phyloP scores from a whole-genome alignment of 2,888 invertebrate species.

The Iphiclides podalirius region DNA sequence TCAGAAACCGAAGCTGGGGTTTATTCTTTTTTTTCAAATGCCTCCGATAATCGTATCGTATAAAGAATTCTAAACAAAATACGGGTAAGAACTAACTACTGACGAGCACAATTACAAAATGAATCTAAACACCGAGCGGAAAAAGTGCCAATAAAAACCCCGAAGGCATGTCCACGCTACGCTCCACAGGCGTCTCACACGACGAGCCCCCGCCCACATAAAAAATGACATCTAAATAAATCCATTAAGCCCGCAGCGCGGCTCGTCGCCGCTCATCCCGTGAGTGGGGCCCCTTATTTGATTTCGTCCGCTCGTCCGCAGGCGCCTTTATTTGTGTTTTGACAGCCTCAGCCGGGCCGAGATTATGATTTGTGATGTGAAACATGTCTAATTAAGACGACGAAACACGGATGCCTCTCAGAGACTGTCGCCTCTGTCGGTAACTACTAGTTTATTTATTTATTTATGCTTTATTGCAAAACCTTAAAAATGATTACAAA shows the following conservation, averaged over 20 bases:
- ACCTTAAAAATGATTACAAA: no score
- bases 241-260: slow-evolving; percentile 62
- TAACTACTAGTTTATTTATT: no score
- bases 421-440: no score
- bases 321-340: slow-evolving; percentile 73
- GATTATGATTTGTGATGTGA: slow-evolving; percentile 69
- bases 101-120: no score
- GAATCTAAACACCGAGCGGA: no score
- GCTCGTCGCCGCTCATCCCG: slow-evolving; percentile 63
- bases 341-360: slow-evolving; percentile 48
- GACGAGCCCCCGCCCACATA: slow-evolving; percentile 77
- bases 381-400: slow-evolving; percentile 58
- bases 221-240: slow-evolving; percentile 81
- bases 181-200: slow-evolving; percentile 55
- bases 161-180: slow-evolving; percentile 51
- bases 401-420: background rate
- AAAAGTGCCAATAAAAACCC: no score
- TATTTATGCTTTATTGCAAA: no score
- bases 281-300: slow-evolving; percentile 69
- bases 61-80: no score
- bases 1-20: no score
- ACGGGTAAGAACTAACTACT: no score
- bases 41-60: no score
- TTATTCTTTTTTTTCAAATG: no score
- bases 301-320: slow-evolving; percentile 53